Conservation (phyloP, 35 echinoderm and acorn worm species). For the Anneissia japonica region DNA sequence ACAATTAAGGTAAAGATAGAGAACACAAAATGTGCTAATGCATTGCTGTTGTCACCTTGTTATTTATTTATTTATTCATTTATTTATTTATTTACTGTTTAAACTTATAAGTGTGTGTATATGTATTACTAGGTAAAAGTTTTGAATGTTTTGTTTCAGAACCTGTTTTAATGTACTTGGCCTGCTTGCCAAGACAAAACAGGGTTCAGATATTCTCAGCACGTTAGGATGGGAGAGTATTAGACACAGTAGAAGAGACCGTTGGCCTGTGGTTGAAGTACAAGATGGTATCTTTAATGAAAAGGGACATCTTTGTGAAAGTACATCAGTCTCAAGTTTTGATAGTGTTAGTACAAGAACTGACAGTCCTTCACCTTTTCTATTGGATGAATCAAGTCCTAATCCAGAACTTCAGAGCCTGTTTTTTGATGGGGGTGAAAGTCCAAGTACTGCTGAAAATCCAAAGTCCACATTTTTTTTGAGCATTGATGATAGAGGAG, state of each 20-base stretch:
- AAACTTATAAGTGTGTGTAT: too few species aligned
- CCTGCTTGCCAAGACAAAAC: conserved; percentile 75
- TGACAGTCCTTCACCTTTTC: not conserved
- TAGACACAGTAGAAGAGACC: conserved; percentile 52
- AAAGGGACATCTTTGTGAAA: not conserved
- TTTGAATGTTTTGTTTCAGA: conserved; percentile 14
- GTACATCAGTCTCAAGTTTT: conserved; percentile 10
- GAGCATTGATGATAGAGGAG: conserved; percentile 16
- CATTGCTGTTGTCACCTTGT: too few species aligned
- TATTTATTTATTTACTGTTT: too few species aligned
- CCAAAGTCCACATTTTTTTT: conserved; percentile 16
- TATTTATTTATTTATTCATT: too few species aligned
- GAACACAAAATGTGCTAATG: too few species aligned
- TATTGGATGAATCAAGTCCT: not conserved
- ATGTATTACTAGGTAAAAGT: too few species aligned
- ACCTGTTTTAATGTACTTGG: conserved; percentile 98
- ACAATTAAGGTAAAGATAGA: too few species aligned
- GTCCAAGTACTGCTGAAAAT: not conserved
- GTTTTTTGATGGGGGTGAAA: conserved; percentile 21
- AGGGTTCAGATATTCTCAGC: conserved; percentile 72
- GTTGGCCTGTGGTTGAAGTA: conserved; percentile 75
- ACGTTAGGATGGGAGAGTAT: conserved; percentile 84
- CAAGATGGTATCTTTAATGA: conserved; percentile 55
- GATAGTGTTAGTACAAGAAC: conserved; percentile 6
- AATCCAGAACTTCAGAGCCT: not conserved